A percentile compares a stretch with the other conserved stretches of the same genome.
phyloP scores from a whole-genome alignment of 2,113 vertebrate species.

The Mastomys coucha region DNA sequence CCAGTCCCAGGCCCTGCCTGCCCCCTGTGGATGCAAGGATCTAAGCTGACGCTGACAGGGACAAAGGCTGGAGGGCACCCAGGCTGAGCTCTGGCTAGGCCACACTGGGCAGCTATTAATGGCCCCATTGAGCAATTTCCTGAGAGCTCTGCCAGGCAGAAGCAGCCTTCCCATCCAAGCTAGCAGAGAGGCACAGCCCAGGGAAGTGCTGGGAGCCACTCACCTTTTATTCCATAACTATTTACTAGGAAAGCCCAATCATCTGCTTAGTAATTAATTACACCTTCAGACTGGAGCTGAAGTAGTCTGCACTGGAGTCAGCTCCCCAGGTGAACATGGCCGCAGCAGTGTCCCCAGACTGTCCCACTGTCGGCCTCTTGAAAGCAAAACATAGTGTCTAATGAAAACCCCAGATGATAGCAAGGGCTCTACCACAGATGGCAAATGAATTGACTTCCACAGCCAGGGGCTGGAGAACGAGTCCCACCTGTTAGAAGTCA shows the following conservation, averaged over 20 bases:
- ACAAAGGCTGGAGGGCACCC: background rate
- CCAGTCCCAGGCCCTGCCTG: background rate
- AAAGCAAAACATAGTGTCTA: background rate
- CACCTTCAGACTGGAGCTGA: background rate
- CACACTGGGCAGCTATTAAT: background rate
- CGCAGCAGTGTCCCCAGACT: fast-evolving
- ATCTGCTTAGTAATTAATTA: background rate
- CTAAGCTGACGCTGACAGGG: background rate
- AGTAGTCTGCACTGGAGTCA: background rate
- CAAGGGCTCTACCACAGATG: fast-evolving
- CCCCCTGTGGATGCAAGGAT: background rate
- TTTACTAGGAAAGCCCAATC: background rate
- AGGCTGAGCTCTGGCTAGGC: background rate
- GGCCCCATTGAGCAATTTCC: conserved; percentile 38
- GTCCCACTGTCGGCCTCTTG: fast-evolving
- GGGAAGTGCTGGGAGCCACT: background rate
- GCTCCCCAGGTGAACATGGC: background rate
- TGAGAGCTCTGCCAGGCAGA: background rate
- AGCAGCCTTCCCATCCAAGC: background rate
- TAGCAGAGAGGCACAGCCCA: conserved; percentile 23
- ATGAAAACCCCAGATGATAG: background rate
- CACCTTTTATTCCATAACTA: conserved; percentile 36
- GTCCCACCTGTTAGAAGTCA: conserved; percentile 22
- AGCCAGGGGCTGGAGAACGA: background rate
- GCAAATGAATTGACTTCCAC: background rate